These are phyloP conservation scores for Monopis laevigella DNA, from an alignment of 2,888 invertebrate species.

Conservation along the genomic window DNA sequence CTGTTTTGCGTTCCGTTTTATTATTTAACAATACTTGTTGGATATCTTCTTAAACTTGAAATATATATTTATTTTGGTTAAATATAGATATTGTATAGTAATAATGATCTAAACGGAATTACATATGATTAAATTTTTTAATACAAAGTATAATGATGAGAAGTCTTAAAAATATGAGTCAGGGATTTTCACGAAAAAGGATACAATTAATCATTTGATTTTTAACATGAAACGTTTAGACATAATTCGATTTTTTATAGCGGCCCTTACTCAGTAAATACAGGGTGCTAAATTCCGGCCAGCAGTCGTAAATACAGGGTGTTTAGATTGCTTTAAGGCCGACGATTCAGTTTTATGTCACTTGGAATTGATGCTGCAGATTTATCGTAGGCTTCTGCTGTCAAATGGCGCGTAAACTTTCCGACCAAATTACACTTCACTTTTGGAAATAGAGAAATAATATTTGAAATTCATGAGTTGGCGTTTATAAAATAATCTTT, in stretches of 20 bases:
- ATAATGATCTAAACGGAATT: no score
- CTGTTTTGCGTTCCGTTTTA: not conserved
- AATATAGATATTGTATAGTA: no score
- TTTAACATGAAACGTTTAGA: slow-evolving; percentile 41
- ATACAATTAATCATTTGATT: no score
- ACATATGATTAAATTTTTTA: no score
- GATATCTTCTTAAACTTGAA: not conserved
- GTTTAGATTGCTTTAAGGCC: slow-evolving; percentile 42
- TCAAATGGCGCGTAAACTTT: slow-evolving; percentile 8
- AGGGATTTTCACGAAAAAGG: no score
- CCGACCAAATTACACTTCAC: not conserved
- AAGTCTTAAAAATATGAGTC: no score
- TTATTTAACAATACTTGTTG: not conserved
- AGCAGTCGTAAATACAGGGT: slow-evolving; percentile 47
- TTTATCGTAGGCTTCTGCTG: slow-evolving; percentile 27
- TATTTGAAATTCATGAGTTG: no score
- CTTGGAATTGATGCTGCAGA: slow-evolving; percentile 43
- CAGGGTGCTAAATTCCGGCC: slow-evolving; percentile 42
- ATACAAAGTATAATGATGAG: no score
- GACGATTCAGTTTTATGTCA: slow-evolving; percentile 50
- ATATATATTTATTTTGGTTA: no score
- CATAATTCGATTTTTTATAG: slow-evolving; percentile 53
- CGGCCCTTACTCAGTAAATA: slow-evolving; percentile 38
- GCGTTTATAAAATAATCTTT: no score
- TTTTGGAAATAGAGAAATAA: no score